Evolutionary conservation across 2,113 vertebrate genomes (phyloP), one percentile per base, ranked within the genome.

Genomic region (Myocastor coypus): DNA sequence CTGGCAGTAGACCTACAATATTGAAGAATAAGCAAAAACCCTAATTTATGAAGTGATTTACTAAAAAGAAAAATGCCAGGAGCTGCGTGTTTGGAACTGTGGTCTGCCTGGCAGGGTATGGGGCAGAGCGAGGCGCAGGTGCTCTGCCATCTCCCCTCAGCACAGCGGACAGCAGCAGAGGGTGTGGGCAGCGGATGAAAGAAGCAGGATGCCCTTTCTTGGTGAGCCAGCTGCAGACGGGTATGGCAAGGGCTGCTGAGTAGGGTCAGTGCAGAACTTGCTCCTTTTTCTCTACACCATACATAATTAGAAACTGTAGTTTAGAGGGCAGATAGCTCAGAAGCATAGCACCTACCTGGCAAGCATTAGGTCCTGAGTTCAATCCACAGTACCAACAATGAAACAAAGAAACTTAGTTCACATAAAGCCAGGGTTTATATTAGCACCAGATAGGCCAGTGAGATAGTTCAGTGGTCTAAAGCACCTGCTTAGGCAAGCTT

Each of bases 221-320:
- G 37, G 4, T 11, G 37, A 5, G 14, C 80, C 37, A 17, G 46
- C 13, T 20, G 34, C 13, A 22, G 14, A 55, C 24, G 17, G 28
- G 5, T 1, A 2, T 3, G 11, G 69, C 30, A 16, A 63, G 66
- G 77, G 37, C 40, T n/a, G 42, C 52, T 68, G 3, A 46, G 0
- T 59, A 19, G 66, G 69, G 0, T 55, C 6, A 5, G 59, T 0
- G 24, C 55, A 6, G 55, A 64, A 64, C 80, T 30, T n/a, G 24
- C 0, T 34, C 26, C 0, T 2, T 55, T 28, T 75, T 34, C 34
- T 89, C 57, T 50, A 0, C 1, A 20, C 55, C 57, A 0, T n/a
- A 30, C 61, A 0, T 75, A 66, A 75, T 52, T 32, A 5, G 19
- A 68, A 87, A 14, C 24, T 8, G 5, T 19, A 20, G 28, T 75